A percentile compares a stretch with the other conserved stretches of the same genome.
phyloP scores from a whole-genome alignment of 2,113 vertebrate genomes.

The Pipra filicauda region DNA sequence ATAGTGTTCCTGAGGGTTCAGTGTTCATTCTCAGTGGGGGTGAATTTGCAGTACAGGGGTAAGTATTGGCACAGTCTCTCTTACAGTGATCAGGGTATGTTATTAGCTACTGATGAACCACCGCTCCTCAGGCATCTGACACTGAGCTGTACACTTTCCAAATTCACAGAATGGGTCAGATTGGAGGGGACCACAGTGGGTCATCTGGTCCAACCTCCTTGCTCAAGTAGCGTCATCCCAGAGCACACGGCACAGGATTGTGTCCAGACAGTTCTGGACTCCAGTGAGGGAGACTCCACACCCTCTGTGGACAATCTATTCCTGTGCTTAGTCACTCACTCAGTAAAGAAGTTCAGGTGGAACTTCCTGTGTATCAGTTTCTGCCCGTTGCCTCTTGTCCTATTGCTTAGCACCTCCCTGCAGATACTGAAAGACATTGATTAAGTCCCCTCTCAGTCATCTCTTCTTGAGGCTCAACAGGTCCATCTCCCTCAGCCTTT shows the following conservation, averaged over 20 bases:
- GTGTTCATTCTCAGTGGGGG: background rate
- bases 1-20: background rate
- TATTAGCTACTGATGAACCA: background rate
- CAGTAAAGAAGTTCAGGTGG: background rate
- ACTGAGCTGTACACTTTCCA: background rate
- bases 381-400: background rate
- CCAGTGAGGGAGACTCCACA: background rate
- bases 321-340: background rate
- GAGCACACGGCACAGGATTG: background rate
- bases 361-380: background rate
- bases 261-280: background rate
- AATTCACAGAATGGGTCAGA: background rate
- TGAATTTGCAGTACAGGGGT: background rate
- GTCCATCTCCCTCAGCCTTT: background rate
- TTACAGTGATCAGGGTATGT: background rate
- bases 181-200: background rate
- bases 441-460: background rate
- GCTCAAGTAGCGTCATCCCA: background rate
- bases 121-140: background rate
- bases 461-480: rapidly evolving
- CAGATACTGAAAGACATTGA: background rate
- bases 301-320: background rate
- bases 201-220: background rate
- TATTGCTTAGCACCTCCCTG: background rate
- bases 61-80: background rate